Conservation (phyloP, 2,888 invertebrate genomes). For the Asteroscopus sphinx region DNA sequence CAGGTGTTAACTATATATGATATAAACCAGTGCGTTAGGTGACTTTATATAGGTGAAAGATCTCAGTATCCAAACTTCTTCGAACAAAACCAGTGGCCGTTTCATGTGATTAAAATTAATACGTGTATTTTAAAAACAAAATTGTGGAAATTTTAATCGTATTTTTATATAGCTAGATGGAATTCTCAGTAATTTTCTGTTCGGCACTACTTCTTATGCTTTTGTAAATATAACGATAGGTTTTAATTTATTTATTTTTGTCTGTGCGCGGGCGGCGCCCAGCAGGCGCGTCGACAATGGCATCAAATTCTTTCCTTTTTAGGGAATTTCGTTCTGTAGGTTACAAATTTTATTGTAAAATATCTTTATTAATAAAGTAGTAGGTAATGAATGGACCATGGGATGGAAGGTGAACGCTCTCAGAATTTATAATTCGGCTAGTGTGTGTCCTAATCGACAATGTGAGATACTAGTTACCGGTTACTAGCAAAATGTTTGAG, state of each 20-base stretch:
- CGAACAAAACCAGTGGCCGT: constrained; percentile 88
- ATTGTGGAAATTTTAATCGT: constrained; percentile 78
- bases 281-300: constrained; percentile 48
- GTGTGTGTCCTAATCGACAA: constrained; percentile 74
- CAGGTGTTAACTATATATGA: constrained; percentile 63
- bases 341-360: constrained; percentile 89
- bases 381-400: constrained; percentile 87
- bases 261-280: constrained; percentile 65
- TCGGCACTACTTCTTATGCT: constrained; percentile 84
- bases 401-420: constrained; percentile 84
- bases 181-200: constrained; percentile 82
- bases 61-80: constrained; percentile 86
- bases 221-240: constrained; percentile 87
- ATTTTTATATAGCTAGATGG: constrained; percentile 86
- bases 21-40: constrained; percentile 74
- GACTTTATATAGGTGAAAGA: constrained; percentile 75
- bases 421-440: constrained; percentile 86
- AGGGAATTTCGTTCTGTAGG: constrained; percentile 88
- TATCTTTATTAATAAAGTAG: constrained; percentile 80
- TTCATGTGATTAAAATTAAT: constrained; percentile 80
- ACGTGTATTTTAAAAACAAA: constrained; percentile 64
- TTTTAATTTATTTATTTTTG: constrained; percentile 87
- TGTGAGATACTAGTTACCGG: constrained; percentile 84
- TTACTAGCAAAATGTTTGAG: constrained; percentile 85
- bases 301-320: constrained; percentile 76